These are phyloP conservation scores for Percopsis transmontana DNA, from an alignment of 2,113 vertebrate species.

Conservation along the genomic window DNA sequence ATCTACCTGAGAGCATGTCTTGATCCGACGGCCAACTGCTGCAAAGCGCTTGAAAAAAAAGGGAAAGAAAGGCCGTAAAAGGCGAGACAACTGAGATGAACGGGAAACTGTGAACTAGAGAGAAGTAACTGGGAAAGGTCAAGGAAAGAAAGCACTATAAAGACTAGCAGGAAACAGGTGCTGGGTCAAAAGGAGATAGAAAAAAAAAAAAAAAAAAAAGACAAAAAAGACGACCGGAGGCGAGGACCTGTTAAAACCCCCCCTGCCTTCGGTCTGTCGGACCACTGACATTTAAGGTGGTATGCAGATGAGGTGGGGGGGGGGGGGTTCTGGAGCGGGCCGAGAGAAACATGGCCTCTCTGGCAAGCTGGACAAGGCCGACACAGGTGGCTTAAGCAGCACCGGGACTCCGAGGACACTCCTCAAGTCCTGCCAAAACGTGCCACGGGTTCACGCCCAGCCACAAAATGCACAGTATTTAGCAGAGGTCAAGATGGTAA, in stretches of 20 bases:
- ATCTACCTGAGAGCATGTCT: not conserved
- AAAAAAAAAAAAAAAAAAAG: not conserved
- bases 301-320: slow-evolving; percentile 34
- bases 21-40: not conserved
- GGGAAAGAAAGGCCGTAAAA: not conserved
- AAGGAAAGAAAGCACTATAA: not conserved
- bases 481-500: too few relatives aligned
- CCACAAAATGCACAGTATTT: not conserved
- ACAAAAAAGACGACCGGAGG: not conserved
- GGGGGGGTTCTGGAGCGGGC: slow-evolving; percentile 1
- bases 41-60: not conserved
- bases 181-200: not conserved
- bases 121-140: not conserved
- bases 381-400: not conserved
- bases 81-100: not conserved
- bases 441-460: not conserved
- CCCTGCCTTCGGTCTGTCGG: not conserved
- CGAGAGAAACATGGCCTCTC: not conserved
- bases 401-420: too few relatives aligned
- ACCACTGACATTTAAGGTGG: slow-evolving; percentile 38
- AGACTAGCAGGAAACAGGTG: not conserved
- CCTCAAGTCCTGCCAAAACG: not conserved
- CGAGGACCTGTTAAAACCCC: not conserved
- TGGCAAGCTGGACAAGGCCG: not conserved
- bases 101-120: not conserved